These are phyloP conservation scores for Calcarius lapponicus DNA, from an alignment of 2,797 vertebrate species.

Conservation along the genomic window DNA sequence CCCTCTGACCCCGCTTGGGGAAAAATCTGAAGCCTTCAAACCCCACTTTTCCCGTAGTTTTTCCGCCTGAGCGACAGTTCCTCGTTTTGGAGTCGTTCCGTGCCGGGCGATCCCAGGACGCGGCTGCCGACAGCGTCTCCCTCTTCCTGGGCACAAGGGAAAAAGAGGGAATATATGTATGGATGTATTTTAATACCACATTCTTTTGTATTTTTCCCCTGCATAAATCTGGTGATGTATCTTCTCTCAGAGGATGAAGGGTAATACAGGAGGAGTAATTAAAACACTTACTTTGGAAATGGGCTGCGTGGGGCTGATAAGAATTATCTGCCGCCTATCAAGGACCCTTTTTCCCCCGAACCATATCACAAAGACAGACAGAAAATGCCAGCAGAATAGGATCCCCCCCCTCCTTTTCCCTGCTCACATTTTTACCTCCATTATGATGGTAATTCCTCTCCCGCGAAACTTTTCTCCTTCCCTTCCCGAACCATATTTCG, in stretches of 20 bases:
- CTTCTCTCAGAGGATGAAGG: conserved; percentile 70
- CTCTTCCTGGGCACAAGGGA: neutral
- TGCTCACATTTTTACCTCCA: conserved; percentile 78
- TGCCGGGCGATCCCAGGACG: conserved; percentile 2
- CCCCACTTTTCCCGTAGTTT: neutral
- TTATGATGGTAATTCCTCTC: conserved; percentile 86
- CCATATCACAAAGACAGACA: conserved; percentile 82
- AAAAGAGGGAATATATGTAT: neutral
- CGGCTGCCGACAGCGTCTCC: neutral
- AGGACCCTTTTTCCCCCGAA: conserved; percentile 78
- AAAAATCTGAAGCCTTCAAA: neutral
- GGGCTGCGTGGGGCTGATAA: conserved; percentile 88
- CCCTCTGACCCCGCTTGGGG: neutral
- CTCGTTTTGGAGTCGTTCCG: neutral
- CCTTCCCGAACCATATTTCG: conserved; percentile 13
- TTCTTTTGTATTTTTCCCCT: conserved; percentile 12
- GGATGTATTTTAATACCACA: conserved; percentile 35
- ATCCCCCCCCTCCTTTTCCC: conserved; percentile 16
- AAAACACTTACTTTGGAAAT: conserved; percentile 83
- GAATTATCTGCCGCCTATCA: conserved; percentile 85
- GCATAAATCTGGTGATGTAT: conserved; percentile 71
- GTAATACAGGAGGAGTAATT: conserved; percentile 82
- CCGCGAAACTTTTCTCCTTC: conserved; percentile 48
- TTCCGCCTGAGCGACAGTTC: neutral
- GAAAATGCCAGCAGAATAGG: conserved; percentile 78